These are phyloP conservation scores for Aurelia sp. DNA, from an alignment of 30 jellyfish, hydroid and myxozoan genomes.

Conservation along the genomic window DNA sequence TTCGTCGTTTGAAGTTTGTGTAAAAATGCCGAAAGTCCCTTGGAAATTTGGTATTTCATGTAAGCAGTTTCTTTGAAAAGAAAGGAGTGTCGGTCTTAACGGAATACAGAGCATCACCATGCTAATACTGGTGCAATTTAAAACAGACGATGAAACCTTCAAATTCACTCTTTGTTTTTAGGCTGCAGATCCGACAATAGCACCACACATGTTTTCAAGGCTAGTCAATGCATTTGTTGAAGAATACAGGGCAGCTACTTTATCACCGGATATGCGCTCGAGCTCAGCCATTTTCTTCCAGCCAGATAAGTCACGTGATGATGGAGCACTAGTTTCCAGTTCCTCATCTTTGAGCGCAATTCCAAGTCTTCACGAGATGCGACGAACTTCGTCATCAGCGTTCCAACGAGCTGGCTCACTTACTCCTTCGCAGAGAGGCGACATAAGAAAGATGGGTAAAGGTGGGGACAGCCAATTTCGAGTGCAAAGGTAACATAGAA, in stretches of 20 bases:
- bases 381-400: slow-evolving; percentile 29
- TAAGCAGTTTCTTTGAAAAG: too few relatives aligned
- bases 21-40: too few relatives aligned
- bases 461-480: slow-evolving; percentile 4
- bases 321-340: slow-evolving; percentile 65
- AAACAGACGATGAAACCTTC: too few relatives aligned
- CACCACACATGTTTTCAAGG: slow-evolving; percentile 98
- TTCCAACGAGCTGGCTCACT: slow-evolving; percentile 78
- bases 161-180: background rate
- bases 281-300: slow-evolving; percentile 81
- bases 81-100: too few relatives aligned
- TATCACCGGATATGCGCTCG: slow-evolving; percentile 89
- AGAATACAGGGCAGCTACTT: slow-evolving; percentile 56
- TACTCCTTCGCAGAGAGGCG: slow-evolving; percentile 57
- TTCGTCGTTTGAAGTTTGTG: too few relatives aligned
- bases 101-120: too few relatives aligned
- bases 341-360: slow-evolving; percentile 84
- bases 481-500: slow-evolving; percentile 38
- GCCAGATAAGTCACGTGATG: slow-evolving; percentile 68
- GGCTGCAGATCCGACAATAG: slow-evolving; percentile 76
- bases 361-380: slow-evolving; percentile 47
- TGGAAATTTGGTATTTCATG: too few relatives aligned
- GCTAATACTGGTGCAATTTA: too few relatives aligned
- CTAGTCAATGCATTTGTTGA: slow-evolving; percentile 82
- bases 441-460: background rate